A percentile compares a stretch with the other conserved stretches of the same genome.
Conservation (phyloP, 2,113 vertebrate genomes). For the Recurvirostra avosetta region DNA sequence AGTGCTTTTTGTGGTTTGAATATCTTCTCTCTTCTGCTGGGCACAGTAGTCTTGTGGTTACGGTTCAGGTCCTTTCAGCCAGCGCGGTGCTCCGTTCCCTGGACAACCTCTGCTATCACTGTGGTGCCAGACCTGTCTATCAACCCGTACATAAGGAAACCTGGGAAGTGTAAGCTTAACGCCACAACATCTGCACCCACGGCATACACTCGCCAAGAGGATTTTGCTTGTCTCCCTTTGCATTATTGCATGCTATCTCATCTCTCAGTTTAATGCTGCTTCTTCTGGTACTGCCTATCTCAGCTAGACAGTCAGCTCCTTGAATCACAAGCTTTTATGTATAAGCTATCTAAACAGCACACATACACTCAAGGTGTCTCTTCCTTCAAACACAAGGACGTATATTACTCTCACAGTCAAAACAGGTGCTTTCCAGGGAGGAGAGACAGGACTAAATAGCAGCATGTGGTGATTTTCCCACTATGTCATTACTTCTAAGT, state of each 20-base stretch:
- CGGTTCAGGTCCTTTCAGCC: neutral
- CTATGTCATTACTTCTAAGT: neutral
- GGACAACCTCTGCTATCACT: neutral
- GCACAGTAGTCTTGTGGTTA: neutral
- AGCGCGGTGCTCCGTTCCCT: neutral
- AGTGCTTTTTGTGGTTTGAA: neutral
- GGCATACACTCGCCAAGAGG: neutral
- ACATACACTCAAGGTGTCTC: neutral
- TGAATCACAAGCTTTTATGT: conserved; percentile 29
- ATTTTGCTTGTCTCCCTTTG: conserved; percentile 19
- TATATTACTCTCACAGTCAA: neutral
- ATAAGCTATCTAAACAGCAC: conserved; percentile 24
- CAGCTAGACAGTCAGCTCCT: neutral
- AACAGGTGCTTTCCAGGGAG: conserved; percentile 1
- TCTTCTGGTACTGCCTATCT: conserved; percentile 31
- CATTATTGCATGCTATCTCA: conserved; percentile 42
- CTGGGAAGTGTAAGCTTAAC: neutral
- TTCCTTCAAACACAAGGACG: conserved; percentile 11
- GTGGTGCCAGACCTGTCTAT: neutral
- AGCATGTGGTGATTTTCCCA: neutral
- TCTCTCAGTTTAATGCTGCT: conserved; percentile 22
- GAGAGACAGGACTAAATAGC: neutral
- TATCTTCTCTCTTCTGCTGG: neutral
- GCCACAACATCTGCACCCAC: neutral
- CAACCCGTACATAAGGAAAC: neutral